Percentiles rank a stretch among this genome's conserved stretches.
Conservation (phyloP, 2,888 invertebrate genomes). For the Silvanus unidentatus region DNA sequence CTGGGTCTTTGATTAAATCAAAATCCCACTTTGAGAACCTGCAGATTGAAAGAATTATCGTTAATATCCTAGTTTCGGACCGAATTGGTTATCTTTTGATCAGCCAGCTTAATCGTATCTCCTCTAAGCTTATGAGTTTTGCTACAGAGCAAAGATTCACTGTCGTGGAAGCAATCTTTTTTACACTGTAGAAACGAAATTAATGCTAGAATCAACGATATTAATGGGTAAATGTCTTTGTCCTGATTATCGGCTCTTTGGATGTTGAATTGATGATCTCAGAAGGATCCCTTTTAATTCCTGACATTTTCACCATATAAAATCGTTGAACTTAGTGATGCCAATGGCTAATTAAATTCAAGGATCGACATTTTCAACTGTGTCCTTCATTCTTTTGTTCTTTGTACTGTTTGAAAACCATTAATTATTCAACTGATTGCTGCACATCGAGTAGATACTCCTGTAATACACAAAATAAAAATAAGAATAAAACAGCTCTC, state of each 20-base stretch:
- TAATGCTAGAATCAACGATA: conserved; percentile 28
- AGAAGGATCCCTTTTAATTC: no score
- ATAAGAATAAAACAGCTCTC: no score
- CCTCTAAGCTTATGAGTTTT: background rate
- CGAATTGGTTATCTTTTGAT: conserved; percentile 27
- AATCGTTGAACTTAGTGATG: no score
- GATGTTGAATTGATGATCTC: no score
- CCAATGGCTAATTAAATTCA: no score
- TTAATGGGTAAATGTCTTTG: conserved; percentile 27
- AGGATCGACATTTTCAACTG: no score
- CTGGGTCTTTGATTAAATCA: conserved; percentile 3
- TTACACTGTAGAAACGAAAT: conserved; percentile 22
- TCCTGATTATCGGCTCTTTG: conserved; percentile 15
- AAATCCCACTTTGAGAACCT: background rate
- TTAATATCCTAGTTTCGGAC: conserved; percentile 21
- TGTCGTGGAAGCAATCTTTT: conserved; percentile 20
- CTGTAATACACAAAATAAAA: no score
- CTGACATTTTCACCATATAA: no score
- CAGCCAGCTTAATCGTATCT: conserved; percentile 10
- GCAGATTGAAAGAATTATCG: conserved; percentile 17
- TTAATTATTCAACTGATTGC: no score
- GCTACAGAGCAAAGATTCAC: conserved; percentile 9
- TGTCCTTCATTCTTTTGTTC: no score
- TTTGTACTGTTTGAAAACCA: no score
- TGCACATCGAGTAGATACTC: no score